These are phyloP conservation scores for Microchrysa polita DNA, from an alignment of 2,888 invertebrate genomes.

Conservation along the genomic window DNA sequence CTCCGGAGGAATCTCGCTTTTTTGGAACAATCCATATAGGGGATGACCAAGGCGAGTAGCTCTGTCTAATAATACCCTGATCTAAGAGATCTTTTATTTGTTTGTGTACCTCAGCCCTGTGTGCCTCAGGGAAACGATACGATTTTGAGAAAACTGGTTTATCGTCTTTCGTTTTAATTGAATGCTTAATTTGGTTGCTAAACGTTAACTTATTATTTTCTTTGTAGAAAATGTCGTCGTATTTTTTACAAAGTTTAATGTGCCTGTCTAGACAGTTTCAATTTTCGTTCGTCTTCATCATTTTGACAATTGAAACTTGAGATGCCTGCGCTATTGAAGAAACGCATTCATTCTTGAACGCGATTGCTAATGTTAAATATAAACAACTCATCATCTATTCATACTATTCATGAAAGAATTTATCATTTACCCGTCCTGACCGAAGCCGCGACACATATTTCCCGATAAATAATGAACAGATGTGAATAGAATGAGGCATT, in stretches of 20 bases:
- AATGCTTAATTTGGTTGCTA: constrained; percentile 38
- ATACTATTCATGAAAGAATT: no score
- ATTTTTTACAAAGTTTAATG: background rate
- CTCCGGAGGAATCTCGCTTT: background rate
- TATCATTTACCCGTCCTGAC: no score
- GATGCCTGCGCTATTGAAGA: no score
- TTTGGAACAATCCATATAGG: constrained; percentile 20
- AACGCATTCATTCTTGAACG: no score
- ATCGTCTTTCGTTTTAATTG: constrained; percentile 47
- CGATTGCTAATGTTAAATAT: no score
- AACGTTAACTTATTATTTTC: background rate
- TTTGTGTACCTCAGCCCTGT: background rate
- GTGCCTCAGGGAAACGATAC: constrained; percentile 41
- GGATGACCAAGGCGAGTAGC: constrained; percentile 2
- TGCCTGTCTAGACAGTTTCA: no score
- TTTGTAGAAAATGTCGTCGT: background rate
- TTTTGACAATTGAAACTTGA: no score
- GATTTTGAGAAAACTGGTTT: constrained; percentile 48
- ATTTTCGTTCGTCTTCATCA: no score
- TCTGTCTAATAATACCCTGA: constrained; percentile 5
- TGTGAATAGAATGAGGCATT: no score
- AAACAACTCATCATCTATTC: no score
- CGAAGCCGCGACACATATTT: no score
- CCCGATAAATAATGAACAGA: no score
- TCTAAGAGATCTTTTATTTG: constrained; percentile 43